A percentile compares a stretch with the other conserved stretches of the same genome.
phyloP scores from a whole-genome alignment of 2,797 vertebrate species.

The Artibeus lituratus region DNA sequence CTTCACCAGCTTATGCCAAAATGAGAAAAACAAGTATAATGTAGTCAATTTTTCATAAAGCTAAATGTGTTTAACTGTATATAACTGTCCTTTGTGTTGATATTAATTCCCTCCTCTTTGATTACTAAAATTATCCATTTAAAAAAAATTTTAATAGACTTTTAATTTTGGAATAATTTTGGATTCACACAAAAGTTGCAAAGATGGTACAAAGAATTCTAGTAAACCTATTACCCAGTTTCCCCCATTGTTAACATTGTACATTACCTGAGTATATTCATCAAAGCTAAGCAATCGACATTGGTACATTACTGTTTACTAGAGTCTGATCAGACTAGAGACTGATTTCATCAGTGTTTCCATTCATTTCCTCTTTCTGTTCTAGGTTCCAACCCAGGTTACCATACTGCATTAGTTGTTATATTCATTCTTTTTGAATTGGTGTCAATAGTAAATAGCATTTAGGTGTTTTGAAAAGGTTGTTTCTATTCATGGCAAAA shows the following conservation, averaged over 20 bases:
- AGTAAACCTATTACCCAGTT: not conserved
- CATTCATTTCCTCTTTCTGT: not conserved
- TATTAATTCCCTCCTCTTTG: not conserved
- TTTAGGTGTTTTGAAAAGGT: not conserved
- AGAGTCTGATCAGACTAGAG: too few relatives aligned
- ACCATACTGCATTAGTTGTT: not conserved
- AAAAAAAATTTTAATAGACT: not conserved
- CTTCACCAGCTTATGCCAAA: not conserved
- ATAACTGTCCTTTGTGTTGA: not conserved
- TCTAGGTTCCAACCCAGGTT: not conserved
- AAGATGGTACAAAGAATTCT: not conserved
- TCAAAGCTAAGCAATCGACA: not conserved
- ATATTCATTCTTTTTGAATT: not conserved
- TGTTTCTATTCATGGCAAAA: not conserved
- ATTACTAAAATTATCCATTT: not conserved
- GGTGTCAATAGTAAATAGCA: not conserved
- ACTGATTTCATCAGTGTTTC: not conserved
- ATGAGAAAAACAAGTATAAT: not conserved
- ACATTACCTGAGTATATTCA: not conserved
- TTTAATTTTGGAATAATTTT: not conserved
- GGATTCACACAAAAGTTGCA: not conserved
- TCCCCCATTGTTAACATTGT: not conserved
- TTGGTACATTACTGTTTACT: not conserved
- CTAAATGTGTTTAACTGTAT: not conserved
- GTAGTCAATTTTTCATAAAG: constrained; percentile 9